Percentiles rank a stretch among this genome's conserved stretches.
Evolutionary conservation across 2,113 vertebrate species (phyloP).

Genomic region (Plecotus auritus): DNA sequence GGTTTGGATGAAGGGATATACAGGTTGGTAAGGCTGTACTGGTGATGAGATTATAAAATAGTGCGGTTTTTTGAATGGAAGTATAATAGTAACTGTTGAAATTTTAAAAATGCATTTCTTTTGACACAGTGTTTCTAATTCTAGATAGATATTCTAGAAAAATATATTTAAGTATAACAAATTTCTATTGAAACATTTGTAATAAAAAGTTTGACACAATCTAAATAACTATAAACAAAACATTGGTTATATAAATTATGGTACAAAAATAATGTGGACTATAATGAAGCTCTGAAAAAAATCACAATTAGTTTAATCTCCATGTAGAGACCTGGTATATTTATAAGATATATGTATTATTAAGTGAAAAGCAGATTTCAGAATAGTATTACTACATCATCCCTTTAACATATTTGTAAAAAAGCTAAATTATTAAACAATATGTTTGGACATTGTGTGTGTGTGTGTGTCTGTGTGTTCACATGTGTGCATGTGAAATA

Average conservation of each 20-base stretch:
- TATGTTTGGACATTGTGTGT: background rate
- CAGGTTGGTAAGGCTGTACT: background rate
- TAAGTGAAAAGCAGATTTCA: background rate
- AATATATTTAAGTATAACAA: background rate
- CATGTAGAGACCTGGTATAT: background rate
- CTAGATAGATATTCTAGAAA: constrained; percentile 1
- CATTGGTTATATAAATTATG: background rate
- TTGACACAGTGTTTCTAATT: background rate
- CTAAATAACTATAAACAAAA: background rate
- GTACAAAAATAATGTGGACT: background rate
- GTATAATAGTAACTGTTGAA: background rate
- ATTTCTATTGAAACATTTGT: background rate
- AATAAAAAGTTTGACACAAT: background rate
- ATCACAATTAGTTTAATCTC: background rate
- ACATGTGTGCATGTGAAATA: background rate
- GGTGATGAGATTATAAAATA: background rate
- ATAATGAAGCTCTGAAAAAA: background rate
- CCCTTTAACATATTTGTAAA: background rate
- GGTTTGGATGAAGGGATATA: background rate
- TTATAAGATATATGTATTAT: background rate
- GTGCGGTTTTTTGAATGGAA: background rate
- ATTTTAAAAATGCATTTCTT: background rate
- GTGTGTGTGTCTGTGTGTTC: background rate
- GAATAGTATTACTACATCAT: background rate
- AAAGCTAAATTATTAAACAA: background rate